Evolutionary conservation across 2,888 invertebrate species (phyloP), one percentile per base, ranked within the genome.

Genomic region (Baccha elongata): DNA sequence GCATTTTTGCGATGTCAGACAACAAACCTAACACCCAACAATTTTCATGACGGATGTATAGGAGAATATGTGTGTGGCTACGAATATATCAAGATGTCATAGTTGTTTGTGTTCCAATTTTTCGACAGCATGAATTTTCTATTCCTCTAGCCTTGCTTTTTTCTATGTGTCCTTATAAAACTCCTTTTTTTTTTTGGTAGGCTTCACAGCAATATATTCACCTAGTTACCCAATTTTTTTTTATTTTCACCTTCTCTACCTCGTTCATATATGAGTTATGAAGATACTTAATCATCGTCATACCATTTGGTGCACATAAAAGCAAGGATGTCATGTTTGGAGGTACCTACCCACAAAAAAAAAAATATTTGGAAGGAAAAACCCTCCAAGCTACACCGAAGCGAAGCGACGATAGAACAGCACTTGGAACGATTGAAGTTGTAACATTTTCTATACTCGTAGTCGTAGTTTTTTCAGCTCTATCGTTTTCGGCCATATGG

Each of bases 211-310:
- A 60, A 44, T 37, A 52, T 69, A n/a, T n/a, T 69, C 74, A 69
- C 80, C 80, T 65, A 69, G 80, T 80, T 73, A 53, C 53, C 53
- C 37, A 60, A 71, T 69, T 76, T 55, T 50, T 50, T 48, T 23
- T 17, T n/a, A n/a, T n/a, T n/a, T n/a, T n/a, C 46, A 13, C 32
- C 29, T 42, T 55, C 55, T 23, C 4, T 23, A 11, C 10, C 55
- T 29, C 46, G 32, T 21, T 46, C 15, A 58, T 35, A 4, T 58
- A 42, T 83, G 81, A 76, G 65, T 62, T 83, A 76, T 83, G 65
- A 35, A 35, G 60, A 65, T 81, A 40, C 78, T 83, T 83, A 83
- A 83, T 78, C 83, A 83, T 76, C 78, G 83, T 78, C 83, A 83
- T 72, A 37, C 65, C 76, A 76, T 83, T 76, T 76, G 71, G 72